Base-by-base conservation (phyloP, 2,888 invertebrate species). In the Operophtera brumata region DNA sequence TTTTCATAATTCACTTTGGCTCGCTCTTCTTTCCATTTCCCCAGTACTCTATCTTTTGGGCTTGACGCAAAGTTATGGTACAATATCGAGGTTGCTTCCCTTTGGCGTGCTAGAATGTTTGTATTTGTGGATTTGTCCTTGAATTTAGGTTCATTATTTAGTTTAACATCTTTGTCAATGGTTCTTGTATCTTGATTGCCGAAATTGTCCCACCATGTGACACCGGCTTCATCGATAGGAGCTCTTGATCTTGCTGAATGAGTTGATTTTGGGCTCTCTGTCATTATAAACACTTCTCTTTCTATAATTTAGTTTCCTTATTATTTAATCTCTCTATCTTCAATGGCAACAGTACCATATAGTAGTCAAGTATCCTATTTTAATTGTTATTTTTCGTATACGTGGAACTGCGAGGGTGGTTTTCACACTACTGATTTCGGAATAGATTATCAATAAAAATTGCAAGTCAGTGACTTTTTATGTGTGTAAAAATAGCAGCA, bases 21-120 rank as follows among this genome's bases (percentile, higher is more conserved):
- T 73, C 80, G 82, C 45, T 74, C 75, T 73, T 85, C 83, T 70
- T 76, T 82, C 84, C 84, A 86, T 78, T 83, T 86, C 69, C 77
- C 81, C 43, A 87, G 70, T 61, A 87, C 77, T 68, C 75, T 78
- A 57, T 79, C 78, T 71, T 80, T 86, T 52, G 84, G 61, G 26
- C 30, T 47, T 30, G 57, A 42, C 47, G 30, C 39, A 14, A 42
- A 46, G 35, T 52, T 51, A 46, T 66, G 64, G 56, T 70, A 66
- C 10, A 67, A 57, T 62, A 71, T 65, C 28, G 70, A 65, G 51
- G 69, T 70, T 52, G 71, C 60, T 62, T 67, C 63, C 59, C 65
- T 69, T 65, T 71, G 69, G 37, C 57, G 53, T 52, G 65, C 64
- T 54, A 69, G 65, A 49, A 55, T 62, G 50, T 65, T 65, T 8